These are phyloP conservation scores for Desmophyllum pertusum DNA, from an alignment of 92 coral and sea anemone genomes.

Conservation along the genomic window DNA sequence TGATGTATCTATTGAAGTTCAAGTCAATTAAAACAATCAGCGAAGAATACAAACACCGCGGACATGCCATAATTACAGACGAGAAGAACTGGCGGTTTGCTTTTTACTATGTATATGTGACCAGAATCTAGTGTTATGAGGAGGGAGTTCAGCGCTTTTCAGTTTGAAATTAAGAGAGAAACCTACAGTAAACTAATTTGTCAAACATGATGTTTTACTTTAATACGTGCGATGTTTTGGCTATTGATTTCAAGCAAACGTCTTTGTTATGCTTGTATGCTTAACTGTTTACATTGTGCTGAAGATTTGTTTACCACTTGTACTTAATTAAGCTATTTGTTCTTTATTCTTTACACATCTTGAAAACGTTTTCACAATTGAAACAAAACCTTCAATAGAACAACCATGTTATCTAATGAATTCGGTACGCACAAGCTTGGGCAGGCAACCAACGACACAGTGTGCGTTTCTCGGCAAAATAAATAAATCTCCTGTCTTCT, in stretches of 20 bases:
- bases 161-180: not conserved
- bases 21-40: constrained; percentile 40
- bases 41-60: constrained; percentile 29
- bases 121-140: not conserved
- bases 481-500: not conserved
- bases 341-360: constrained; percentile 23
- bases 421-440: constrained; percentile 16
- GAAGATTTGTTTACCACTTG: constrained; percentile 47
- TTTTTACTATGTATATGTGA: not conserved
- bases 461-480: not conserved
- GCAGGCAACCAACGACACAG: constrained; percentile 10
- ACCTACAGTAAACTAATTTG: not conserved
- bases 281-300: constrained; percentile 31
- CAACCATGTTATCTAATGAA: constrained; percentile 25
- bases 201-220: not conserved
- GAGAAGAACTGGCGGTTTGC: constrained; percentile 8
- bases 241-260: constrained; percentile 21
- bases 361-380: constrained; percentile 19
- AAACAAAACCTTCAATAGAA: constrained; percentile 21
- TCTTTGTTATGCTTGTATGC: constrained; percentile 10
- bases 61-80: constrained; percentile 32
- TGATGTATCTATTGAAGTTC: constrained; percentile 31
- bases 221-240: not conserved
- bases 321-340: constrained; percentile 46
- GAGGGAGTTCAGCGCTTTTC: not conserved